Conservation (phyloP, 2,888 invertebrate species). For the Cybosia mesomella region DNA sequence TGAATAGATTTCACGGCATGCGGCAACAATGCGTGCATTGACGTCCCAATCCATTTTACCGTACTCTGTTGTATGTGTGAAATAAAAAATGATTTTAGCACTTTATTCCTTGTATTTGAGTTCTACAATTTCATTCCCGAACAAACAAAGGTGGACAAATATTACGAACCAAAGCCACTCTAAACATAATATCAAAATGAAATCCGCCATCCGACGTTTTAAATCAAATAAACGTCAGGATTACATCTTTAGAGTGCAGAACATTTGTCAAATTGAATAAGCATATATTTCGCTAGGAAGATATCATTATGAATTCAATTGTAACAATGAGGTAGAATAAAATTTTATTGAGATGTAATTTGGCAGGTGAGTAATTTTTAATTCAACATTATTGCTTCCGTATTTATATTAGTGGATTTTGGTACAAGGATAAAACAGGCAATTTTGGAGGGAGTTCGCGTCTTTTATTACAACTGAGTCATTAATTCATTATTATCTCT, state of each 20-base stretch:
- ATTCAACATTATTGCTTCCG: background rate
- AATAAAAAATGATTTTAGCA: background rate
- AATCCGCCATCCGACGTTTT: conserved; percentile 19
- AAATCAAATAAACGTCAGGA: conserved; percentile 46
- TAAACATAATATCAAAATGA: conserved; percentile 23
- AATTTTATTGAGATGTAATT: conserved; percentile 29
- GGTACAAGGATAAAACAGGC: background rate
- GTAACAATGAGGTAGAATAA: conserved; percentile 37
- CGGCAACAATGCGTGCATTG: no score
- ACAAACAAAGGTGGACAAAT: background rate
- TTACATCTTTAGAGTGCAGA: conserved; percentile 36
- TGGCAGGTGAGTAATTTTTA: conserved; percentile 7
- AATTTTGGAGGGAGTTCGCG: no score
- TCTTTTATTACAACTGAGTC: no score
- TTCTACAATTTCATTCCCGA: background rate
- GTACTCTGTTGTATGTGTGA: no score
- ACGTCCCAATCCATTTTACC: no score
- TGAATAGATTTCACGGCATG: no score
- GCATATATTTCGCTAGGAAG: conserved; percentile 40
- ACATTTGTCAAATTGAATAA: conserved; percentile 49
- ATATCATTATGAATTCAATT: conserved; percentile 42
- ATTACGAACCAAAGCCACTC: background rate
- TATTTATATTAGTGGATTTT: background rate
- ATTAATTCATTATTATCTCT: no score
- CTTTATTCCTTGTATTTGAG: background rate